Conservation (phyloP, 2,888 invertebrate genomes). For the Hesperia comma region DNA sequence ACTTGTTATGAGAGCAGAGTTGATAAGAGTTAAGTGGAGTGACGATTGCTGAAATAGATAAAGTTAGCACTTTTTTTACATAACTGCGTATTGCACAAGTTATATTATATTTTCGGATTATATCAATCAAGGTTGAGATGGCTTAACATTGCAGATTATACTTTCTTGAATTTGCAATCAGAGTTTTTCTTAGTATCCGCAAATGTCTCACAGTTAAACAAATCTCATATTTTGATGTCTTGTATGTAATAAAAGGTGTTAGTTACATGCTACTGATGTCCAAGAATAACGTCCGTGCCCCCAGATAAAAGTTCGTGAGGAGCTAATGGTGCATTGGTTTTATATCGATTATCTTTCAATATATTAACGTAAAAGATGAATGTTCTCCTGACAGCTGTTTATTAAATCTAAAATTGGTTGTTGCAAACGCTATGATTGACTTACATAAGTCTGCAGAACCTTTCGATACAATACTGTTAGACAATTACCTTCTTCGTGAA, state of each 20-base stretch:
- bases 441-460: constrained; percentile 24
- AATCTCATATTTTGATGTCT: background rate
- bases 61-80: too few species aligned
- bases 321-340: constrained; percentile 10
- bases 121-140: too few species aligned
- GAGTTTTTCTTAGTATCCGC: too few species aligned
- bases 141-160: too few species aligned
- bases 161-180: too few species aligned
- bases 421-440: constrained; percentile 29
- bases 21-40: too few species aligned
- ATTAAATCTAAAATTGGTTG: constrained; percentile 35
- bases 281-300: too few species aligned
- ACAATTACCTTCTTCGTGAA: background rate
- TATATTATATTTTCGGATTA: too few species aligned
- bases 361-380: constrained; percentile 32
- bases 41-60: too few species aligned
- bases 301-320: constrained; percentile 24
- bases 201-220: too few species aligned
- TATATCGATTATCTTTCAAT: constrained; percentile 27
- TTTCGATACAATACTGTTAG: constrained; percentile 15
- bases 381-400: constrained; percentile 30
- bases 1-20: too few species aligned
- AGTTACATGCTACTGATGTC: background rate
- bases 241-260: background rate
- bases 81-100: too few species aligned